Evolutionary conservation across 2,797 vertebrate genomes (phyloP), one percentile per base, ranked within the genome.

Genomic region (Myripristis jacobus): DNA sequence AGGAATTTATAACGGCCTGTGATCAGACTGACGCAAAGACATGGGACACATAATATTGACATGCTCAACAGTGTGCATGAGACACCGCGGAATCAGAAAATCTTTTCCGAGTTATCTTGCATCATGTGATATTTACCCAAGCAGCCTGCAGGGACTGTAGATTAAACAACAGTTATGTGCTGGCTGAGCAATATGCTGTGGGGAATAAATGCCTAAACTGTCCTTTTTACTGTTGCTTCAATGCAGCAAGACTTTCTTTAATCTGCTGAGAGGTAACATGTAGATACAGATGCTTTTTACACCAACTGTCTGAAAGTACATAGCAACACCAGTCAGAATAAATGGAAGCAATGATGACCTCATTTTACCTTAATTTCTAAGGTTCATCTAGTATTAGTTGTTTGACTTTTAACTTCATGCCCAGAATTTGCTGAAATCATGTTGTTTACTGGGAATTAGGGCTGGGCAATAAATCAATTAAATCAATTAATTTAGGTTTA

Each of bases 121-220:
- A 8, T 69, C 84, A 82, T 74, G 79, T 85, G 73, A 81, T 88
- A 56, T 89, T 86, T 87, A 79, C 74, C 22, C 65, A 73, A 75
- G 62, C 68, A 74, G 63, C 65, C 64, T 55, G 57, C 57, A 68
- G 75, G 54, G 66, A 56, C 57, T 66, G 34, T 8, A 66, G 56
- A 82, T 77, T 76, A 62, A 77, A 77, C 66, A 71, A 63, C 57
- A 77, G 68, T 73, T 75, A 57, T 72, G 46, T 51, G 65, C 53
- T 41, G 38, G 65, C 53, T 41, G 38, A 41, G 68, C 75, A 75
- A 57, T 72, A 56, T 51, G 66, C 53, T 79, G 66, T 38, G 15
- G 43, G 46, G 43, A 66, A 70, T 34, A n/a, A 57, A 52, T 70
- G 50, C 67, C 36, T 51, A 24, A 59, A 31, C 55, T 2, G 18